phyloP scores from a whole-genome alignment of 2,888 invertebrate species.

The Eulithis testata region DNA sequence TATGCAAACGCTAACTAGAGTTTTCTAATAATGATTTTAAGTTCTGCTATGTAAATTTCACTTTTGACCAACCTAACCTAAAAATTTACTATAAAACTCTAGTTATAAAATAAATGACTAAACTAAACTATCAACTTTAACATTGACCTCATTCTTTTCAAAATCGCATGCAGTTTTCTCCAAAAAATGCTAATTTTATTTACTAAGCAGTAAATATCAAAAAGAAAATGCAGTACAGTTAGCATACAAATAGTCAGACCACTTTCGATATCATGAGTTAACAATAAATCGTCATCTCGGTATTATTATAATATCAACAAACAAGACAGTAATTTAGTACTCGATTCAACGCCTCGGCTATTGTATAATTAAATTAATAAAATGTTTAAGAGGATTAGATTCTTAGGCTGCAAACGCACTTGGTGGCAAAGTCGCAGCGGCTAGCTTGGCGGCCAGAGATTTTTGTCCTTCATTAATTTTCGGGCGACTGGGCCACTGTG shows the following conservation, averaged over 20 bases:
- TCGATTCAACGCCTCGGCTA: constrained; percentile 56
- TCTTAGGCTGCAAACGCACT: constrained; percentile 18
- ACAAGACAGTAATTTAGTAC: constrained; percentile 30
- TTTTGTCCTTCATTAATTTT: no score
- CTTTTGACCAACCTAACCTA: no score
- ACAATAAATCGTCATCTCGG: constrained; percentile 25
- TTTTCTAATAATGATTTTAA: no score
- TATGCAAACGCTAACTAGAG: no score
- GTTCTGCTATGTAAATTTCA: no score
- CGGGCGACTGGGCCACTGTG: no score
- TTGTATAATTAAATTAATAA: constrained; percentile 66
- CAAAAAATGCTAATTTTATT: constrained; percentile 3
- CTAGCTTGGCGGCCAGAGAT: no score
- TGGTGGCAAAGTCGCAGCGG: no score
- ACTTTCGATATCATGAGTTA: constrained; percentile 29
- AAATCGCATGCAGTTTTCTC: constrained; percentile 1
- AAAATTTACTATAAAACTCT: no score
- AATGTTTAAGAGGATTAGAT: constrained; percentile 61
- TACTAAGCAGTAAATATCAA: constrained; percentile 2
- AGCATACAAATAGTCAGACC: constrained; percentile 20
- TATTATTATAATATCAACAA: constrained; percentile 31
- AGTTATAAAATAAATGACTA: neutral
- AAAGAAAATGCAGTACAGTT: constrained; percentile 21
- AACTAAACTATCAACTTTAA: neutral
- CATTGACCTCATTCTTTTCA: neutral